Evolutionary conservation across 2,113 vertebrate genomes (phyloP).

Genomic region (Cyanoliseus patagonus): DNA sequence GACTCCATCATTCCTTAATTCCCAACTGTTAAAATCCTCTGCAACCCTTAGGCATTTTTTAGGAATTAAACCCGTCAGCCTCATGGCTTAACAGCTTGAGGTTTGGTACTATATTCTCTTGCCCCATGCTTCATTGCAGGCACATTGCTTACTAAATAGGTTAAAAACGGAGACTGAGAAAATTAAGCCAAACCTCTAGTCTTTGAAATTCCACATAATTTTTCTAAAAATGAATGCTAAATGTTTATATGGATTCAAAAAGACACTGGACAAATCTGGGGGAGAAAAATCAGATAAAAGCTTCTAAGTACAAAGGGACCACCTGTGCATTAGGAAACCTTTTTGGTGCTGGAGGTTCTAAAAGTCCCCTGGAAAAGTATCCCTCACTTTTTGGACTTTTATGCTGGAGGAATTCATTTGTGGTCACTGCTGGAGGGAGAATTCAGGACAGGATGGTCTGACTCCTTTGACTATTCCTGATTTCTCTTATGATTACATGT

Average conservation of each 20-base stretch:
- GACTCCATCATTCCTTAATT: neutral
- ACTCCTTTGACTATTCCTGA: neutral
- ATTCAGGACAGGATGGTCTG: neutral
- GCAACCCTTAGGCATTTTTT: neutral
- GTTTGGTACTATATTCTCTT: neutral
- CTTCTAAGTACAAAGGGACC: neutral
- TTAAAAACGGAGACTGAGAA: neutral
- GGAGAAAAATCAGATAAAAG: neutral
- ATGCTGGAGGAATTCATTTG: neutral
- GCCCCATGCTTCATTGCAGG: neutral
- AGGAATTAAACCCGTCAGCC: neutral
- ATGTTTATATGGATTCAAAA: neutral
- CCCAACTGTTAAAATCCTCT: neutral
- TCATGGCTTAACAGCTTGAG: neutral
- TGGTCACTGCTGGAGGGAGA: neutral
- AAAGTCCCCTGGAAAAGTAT: neutral
- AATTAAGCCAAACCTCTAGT: neutral
- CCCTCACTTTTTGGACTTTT: neutral
- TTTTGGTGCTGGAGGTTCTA: neutral
- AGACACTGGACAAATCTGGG: neutral
- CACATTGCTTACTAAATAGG: constrained; percentile 15
- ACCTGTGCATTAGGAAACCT: neutral
- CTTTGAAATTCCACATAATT: neutral
- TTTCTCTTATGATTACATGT: neutral
- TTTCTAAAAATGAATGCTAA: neutral